These are phyloP conservation scores for Sciurus carolinensis DNA, from an alignment of 2,797 vertebrate genomes.

Conservation along the genomic window DNA sequence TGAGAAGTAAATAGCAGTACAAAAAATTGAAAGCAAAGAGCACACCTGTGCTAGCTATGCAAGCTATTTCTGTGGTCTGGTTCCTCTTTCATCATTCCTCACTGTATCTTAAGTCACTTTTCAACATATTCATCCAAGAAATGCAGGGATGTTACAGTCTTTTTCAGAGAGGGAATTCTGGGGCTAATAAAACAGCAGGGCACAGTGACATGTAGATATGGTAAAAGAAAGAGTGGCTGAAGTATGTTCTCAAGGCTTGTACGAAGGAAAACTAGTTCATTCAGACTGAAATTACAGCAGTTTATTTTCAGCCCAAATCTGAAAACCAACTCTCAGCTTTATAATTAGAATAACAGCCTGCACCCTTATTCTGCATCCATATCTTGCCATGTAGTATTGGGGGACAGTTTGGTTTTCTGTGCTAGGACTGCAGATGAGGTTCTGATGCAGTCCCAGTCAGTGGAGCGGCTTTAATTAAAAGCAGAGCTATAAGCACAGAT, in stretches of 20 bases:
- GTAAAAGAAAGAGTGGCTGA: neutral
- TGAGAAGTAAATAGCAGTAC: neutral
- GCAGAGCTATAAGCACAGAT: neutral
- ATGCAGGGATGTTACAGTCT: neutral
- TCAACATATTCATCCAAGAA: neutral
- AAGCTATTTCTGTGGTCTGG: neutral
- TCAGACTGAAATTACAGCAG: neutral
- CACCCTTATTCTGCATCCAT: neutral
- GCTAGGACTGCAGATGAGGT: neutral
- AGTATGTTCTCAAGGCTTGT: neutral
- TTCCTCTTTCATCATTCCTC: neutral
- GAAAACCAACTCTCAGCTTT: neutral
- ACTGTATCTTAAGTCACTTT: neutral
- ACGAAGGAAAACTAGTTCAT: neutral
- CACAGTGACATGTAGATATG: neutral
- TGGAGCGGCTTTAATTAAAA: conserved; percentile 23
- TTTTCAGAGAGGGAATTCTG: neutral
- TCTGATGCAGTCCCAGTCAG: neutral
- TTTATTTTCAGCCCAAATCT: conserved; percentile 21
- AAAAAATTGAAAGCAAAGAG: neutral
- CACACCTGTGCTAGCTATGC: neutral
- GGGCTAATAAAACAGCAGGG: neutral
- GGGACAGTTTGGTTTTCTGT: conserved; percentile 39
- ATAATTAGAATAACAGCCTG: neutral
- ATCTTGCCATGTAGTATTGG: neutral